Conservation (phyloP, 2,113 vertebrate species). For the Mola mola region DNA sequence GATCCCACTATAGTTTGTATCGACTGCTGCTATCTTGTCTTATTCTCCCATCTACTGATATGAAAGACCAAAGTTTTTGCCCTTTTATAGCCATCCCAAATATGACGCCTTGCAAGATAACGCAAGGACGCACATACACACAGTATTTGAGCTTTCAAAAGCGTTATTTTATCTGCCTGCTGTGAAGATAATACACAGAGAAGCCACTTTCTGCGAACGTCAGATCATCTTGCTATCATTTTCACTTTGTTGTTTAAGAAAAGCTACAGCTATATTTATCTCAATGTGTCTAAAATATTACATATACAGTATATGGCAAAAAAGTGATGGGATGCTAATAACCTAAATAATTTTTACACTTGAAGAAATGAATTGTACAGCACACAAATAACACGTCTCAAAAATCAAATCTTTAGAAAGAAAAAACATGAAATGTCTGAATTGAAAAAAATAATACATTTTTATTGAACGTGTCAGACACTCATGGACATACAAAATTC, state of each 20-base stretch:
- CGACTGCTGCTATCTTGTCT: background rate
- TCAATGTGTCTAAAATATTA: background rate
- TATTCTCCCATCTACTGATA: background rate
- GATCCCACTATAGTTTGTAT: background rate
- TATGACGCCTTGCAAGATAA: constrained; percentile 35
- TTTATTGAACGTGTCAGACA: too few relatives aligned
- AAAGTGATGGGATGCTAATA: too few relatives aligned
- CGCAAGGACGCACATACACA: background rate
- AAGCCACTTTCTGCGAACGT: constrained; percentile 68
- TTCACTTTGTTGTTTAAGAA: constrained; percentile 13
- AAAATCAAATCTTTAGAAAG: too few relatives aligned
- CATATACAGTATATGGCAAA: too few relatives aligned
- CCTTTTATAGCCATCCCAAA: constrained; percentile 58
- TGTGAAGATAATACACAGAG: constrained; percentile 58
- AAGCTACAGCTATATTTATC: background rate
- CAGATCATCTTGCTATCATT: constrained; percentile 16
- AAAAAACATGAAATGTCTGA: too few relatives aligned
- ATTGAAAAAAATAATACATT: too few relatives aligned
- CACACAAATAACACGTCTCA: too few relatives aligned
- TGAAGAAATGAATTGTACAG: too few relatives aligned
- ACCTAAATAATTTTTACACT: too few relatives aligned
- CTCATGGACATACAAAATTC: too few relatives aligned
- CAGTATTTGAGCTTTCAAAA: constrained; percentile 20
- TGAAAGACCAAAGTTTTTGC: background rate
- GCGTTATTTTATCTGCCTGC: constrained; percentile 58